These are phyloP conservation scores for Drosophila nr. fundita DNA, from an alignment of 2,888 invertebrate species.

Conservation along the genomic window DNA sequence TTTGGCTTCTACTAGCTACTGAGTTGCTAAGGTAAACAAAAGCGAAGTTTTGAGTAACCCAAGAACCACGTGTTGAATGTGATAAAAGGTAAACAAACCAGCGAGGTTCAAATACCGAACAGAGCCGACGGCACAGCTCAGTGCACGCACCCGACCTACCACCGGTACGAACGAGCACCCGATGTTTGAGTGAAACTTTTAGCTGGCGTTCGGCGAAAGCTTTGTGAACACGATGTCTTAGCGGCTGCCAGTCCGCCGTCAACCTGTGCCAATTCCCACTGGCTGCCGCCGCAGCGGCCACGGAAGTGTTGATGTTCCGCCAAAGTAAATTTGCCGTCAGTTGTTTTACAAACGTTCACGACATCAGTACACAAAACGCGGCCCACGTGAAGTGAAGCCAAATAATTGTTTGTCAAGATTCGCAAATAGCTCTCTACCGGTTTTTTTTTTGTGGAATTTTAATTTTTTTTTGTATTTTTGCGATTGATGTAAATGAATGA, in stretches of 20 bases:
- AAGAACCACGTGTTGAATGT: slow-evolving; percentile 57
- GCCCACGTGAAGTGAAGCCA: slow-evolving; percentile 1
- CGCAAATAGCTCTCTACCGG: background rate
- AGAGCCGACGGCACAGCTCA: slow-evolving; percentile 17
- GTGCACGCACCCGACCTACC: slow-evolving; percentile 26
- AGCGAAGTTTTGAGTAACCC: slow-evolving; percentile 1
- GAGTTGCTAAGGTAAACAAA: slow-evolving; percentile 36
- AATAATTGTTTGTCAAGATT: slow-evolving; percentile 27
- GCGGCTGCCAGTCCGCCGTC: slow-evolving; percentile 10
- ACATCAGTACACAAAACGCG: slow-evolving; percentile 58
- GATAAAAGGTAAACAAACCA: slow-evolving; percentile 67
- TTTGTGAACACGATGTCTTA: slow-evolving; percentile 37
- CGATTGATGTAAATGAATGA: background rate
- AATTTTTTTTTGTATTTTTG: slow-evolving; percentile 3
- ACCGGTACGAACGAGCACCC: slow-evolving; percentile 20
- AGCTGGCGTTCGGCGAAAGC: slow-evolving; percentile 47
- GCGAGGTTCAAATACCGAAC: slow-evolving; percentile 22
- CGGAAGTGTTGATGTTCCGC: slow-evolving; percentile 66
- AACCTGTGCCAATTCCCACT: slow-evolving; percentile 49
- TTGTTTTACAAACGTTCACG: slow-evolving; percentile 77
- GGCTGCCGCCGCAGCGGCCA: slow-evolving; percentile 48
- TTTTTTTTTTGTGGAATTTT: slow-evolving; percentile 1
- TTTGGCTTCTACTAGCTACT: slow-evolving; percentile 6
- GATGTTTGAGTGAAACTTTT: slow-evolving; percentile 59
- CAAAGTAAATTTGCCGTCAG: slow-evolving; percentile 70